These are phyloP conservation scores for Erpobdella octoculata DNA, from an alignment of 2,888 invertebrate species.

Conservation along the genomic window DNA sequence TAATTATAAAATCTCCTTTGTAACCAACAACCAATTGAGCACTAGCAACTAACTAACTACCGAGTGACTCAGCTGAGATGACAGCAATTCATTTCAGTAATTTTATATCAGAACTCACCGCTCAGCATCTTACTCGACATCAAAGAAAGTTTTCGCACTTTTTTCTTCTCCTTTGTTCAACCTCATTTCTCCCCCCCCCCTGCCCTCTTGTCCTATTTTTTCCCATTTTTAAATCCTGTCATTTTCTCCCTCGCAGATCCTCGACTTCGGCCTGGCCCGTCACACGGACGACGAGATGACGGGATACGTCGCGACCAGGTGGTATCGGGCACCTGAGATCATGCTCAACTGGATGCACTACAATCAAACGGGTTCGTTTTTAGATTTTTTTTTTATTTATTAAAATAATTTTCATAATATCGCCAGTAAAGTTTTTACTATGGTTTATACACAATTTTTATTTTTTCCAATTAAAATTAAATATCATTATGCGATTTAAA, in stretches of 20 bases:
- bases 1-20: too few species aligned
- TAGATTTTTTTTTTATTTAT: background rate
- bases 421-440: background rate
- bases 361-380: slow-evolving; percentile 70
- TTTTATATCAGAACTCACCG: too few species aligned
- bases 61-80: too few species aligned
- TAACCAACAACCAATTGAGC: too few species aligned
- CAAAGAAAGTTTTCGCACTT: too few species aligned
- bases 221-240: too few species aligned
- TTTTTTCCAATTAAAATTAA: background rate
- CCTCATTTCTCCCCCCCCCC: background rate
- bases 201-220: background rate
- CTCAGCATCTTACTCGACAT: too few species aligned
- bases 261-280: slow-evolving; percentile 94
- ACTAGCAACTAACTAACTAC: too few species aligned
- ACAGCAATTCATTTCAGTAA: too few species aligned
- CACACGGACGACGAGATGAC: slow-evolving; percentile 99
- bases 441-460: background rate
- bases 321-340: slow-evolving; percentile 91
- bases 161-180: too few species aligned
- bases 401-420: background rate
- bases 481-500: background rate
- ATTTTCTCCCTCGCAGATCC: slow-evolving; percentile 62
- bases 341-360: slow-evolving; percentile 99
- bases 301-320: slow-evolving; percentile 84